Evolutionary conservation across 1,140 invertebrate genomes (phyloP).

Genomic region (Formica selysi): DNA sequence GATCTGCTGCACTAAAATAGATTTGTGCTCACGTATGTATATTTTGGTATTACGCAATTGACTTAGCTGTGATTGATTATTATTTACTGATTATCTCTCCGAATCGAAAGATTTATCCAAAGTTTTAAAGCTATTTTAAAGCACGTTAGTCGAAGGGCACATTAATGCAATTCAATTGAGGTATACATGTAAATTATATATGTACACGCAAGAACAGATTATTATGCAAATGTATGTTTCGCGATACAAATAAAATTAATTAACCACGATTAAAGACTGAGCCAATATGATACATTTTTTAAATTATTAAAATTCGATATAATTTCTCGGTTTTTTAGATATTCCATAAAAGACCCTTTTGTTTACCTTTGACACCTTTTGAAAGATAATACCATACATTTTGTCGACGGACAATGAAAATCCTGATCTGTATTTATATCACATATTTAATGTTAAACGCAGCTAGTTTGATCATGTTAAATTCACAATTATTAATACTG

Average conservation of each 20-base stretch:
- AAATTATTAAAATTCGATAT: constrained; percentile 30
- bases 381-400: constrained; percentile 19
- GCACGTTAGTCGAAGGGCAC: constrained; percentile 61
- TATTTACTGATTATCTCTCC: constrained; percentile 34
- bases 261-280: constrained; percentile 54
- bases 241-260: not conserved
- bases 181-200: constrained; percentile 10
- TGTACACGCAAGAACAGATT: not conserved
- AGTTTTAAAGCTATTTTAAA: constrained; percentile 72
- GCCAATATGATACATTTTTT: not conserved
- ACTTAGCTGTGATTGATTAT: constrained; percentile 71
- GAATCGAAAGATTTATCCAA: constrained; percentile 26
- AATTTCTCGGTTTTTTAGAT: constrained; percentile 25
- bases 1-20: constrained; percentile 4
- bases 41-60: constrained; percentile 62
- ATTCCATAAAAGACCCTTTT: not conserved
- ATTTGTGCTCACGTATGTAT: constrained; percentile 13
- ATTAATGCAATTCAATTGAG: constrained; percentile 45
- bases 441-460: constrained; percentile 29
- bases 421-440: not conserved
- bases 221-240: not conserved
- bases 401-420: constrained; percentile 32
- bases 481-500: not conserved
- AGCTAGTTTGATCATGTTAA: not conserved
- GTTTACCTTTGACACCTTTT: not conserved